Evolutionary conservation across 2,888 invertebrate species (phyloP), one percentile per base, ranked within the genome.

Genomic region (Watsonalla binaria): DNA sequence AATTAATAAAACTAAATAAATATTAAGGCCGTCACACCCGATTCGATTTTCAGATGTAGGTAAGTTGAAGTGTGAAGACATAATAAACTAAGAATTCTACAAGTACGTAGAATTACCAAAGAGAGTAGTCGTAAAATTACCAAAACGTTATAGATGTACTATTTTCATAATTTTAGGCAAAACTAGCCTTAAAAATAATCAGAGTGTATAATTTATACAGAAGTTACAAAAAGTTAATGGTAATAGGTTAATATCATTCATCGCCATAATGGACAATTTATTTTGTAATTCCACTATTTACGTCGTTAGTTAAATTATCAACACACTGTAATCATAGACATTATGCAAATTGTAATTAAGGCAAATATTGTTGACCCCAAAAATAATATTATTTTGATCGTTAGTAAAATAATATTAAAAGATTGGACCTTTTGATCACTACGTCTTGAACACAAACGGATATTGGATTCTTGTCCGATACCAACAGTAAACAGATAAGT

Each of bases 191-290:
- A 62, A 73, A 69, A 67, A 49, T 58, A 68, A 76, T 60, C 65
- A 68, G 77, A 70, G 67, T 74, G 65, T 54, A 63, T 66, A 74
- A 66, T 71, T 66, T 65, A 70, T 66, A 64, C 62, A 62, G 57
- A 58, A 58, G 57, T 58, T 59, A 56, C 58, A 68, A 62, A 35
- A 47, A 47, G 42, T 11, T 39, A 42, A 42, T 5, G 13, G 5
- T 9, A 9, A 49, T 39, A 9, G 39, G 14, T 15, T 9, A 14
- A 37, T 49, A 35, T 33, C 9, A 39, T 37, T 13, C 9, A 48
- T 14, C 14, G 15, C 14, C 39, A 11, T 49, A 9, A 49, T 49
- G 35, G n/a, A 0, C 34, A 35, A 14, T 8, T 15, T 15, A 33
- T 49, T 37, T 14, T 49, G 49, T 49, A 49, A 39, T 15, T 37